Conservation (phyloP, 2,888 invertebrate genomes). For the Drosophila monieri region DNA sequence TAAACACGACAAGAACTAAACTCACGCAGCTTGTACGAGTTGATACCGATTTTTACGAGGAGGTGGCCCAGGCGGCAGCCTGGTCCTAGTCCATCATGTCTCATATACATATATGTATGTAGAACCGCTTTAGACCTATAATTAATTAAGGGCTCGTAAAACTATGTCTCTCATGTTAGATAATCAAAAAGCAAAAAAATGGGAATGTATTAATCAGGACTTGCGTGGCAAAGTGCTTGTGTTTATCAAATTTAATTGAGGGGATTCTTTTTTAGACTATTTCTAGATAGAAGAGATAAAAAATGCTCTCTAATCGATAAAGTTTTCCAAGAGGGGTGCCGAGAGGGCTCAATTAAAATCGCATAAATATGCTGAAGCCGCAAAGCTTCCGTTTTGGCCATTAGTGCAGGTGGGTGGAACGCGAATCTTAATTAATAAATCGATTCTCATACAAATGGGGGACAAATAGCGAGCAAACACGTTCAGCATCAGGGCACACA, state of each 20-base stretch:
- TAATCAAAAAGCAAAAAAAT: constrained; percentile 22
- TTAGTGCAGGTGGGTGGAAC: constrained; percentile 39
- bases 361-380: constrained; percentile 46
- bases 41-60: constrained; percentile 58
- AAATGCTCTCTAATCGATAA: constrained; percentile 9
- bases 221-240: constrained; percentile 25
- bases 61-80: not conserved
- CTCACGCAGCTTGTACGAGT: constrained; percentile 62
- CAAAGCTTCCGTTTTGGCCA: constrained; percentile 37
- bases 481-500: constrained; percentile 29
- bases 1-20: constrained; percentile 45
- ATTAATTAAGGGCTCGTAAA: constrained; percentile 55
- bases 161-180: constrained; percentile 25
- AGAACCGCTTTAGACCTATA: constrained; percentile 33
- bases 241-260: constrained; percentile 34
- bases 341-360: constrained; percentile 41
- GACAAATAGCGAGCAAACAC: constrained; percentile 40
- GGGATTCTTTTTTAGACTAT: constrained; percentile 6
- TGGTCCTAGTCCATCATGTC: constrained; percentile 49
- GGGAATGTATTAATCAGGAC: constrained; percentile 43
- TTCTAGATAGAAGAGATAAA: not conserved
- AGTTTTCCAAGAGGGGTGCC: not conserved
- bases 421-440: constrained; percentile 58
- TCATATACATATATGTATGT: constrained; percentile 6
- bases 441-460: constrained; percentile 30